Base-by-base conservation (phyloP, 2,113 vertebrate genomes). In the Callithrix jacchus region DNA sequence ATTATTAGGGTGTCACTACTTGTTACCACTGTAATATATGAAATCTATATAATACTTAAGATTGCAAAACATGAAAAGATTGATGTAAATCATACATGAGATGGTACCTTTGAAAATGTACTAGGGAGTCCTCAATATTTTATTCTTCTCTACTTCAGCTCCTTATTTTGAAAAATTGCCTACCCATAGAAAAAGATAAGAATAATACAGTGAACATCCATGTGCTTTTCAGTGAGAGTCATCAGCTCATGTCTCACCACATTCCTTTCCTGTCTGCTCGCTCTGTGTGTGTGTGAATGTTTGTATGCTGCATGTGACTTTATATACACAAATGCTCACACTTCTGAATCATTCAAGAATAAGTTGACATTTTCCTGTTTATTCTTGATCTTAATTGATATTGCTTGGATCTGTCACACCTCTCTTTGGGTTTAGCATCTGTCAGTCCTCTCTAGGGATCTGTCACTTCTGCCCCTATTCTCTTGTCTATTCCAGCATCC, bases 131-230 rank as follows among this genome's bases (percentile, higher is more conserved):
- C 32, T 87, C 61, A 49, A 27, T 83, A 73, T 71, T 27, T 66
- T 92, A 76, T 86, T 91, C 79, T 93, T 56, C 61, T 73, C 73
- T 93, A 82, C 64, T 88, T 42, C 16, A 70, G n/a, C 8, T 83
- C 95, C 95, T 91, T 64, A 85, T 88, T 96, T 91, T 89, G 58
- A 91, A 85, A 96, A 83, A 54, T 56, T 87, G 42, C n/a, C 77
- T 18, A 89, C 70, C 4, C 32, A 66, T 8, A 74, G 49, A 76
- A 87, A 45, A 89, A 6, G 3, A 87, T 7, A 70, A 54, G 23
- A 93, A 89, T 49, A 77, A 8, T 64, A 73, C 1, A 76, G 0
- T 94, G 21, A 71, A 6, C 40, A 40, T 40, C 37, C 8, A 8
- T 12, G 18, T 68, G 54, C 45, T 89, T 30, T 82, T 96, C 82